Evolutionary conservation across 2,113 vertebrate genomes (phyloP).

Genomic region (Apteryx mantelli): DNA sequence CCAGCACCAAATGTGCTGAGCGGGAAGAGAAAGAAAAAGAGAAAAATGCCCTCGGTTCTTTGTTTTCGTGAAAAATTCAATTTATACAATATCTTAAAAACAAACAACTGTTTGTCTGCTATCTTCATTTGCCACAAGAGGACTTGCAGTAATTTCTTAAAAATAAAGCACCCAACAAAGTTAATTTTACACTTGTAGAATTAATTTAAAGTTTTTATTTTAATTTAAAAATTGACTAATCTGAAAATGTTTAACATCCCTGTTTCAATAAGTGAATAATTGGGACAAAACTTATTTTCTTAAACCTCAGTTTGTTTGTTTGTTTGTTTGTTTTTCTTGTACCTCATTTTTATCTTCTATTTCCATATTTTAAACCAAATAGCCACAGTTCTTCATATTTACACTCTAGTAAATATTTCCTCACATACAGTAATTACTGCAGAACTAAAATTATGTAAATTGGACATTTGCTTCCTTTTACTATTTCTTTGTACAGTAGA

Average conservation of each 20-base stretch:
- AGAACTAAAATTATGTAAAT: constrained; percentile 61
- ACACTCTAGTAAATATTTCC: not conserved
- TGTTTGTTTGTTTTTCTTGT: not conserved
- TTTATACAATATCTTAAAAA: not conserved
- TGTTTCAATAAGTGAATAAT: not conserved
- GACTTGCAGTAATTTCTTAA: not conserved
- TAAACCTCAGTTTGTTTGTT: not conserved
- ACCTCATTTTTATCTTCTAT: constrained; percentile 58
- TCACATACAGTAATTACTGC: constrained; percentile 24
- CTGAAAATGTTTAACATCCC: not conserved
- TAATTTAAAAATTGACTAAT: constrained; percentile 32
- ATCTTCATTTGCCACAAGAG: constrained; percentile 25
- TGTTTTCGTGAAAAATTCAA: not conserved
- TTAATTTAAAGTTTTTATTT: constrained; percentile 32
- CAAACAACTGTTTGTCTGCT: not conserved
- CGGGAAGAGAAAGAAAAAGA: not conserved
- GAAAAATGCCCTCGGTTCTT: not conserved
- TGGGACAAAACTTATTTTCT: not conserved
- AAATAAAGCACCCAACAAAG: not conserved
- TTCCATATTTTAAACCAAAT: constrained; percentile 55
- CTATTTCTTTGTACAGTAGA: not conserved
- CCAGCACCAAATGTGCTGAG: not conserved
- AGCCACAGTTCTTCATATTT: not conserved
- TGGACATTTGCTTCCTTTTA: not conserved
- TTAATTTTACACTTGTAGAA: not conserved